phyloP scores from a whole-genome alignment of 2,113 vertebrate species.

The Sinocyclocheilus grahami region DNA sequence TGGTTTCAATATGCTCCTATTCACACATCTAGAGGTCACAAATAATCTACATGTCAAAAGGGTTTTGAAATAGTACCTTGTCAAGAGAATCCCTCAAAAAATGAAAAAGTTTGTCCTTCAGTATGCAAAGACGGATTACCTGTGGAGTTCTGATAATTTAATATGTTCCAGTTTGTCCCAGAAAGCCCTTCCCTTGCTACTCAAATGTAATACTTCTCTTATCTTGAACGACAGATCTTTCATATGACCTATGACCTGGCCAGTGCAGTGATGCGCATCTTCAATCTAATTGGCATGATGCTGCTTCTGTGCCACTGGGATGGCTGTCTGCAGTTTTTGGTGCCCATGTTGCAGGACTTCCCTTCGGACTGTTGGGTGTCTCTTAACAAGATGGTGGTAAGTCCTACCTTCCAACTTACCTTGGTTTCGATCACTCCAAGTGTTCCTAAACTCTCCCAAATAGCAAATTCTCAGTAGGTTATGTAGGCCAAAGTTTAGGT shows the following conservation, averaged over 20 bases:
- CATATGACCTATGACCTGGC: conserved; percentile 99
- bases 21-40: conserved; percentile 11
- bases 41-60: neutral
- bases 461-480: neutral
- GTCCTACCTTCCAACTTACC: conserved; percentile 52
- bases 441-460: neutral
- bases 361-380: conserved; percentile 96
- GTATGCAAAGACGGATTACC: neutral
- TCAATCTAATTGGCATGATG: conserved; percentile 98
- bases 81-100: neutral
- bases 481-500: neutral
- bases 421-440: neutral
- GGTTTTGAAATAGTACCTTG: neutral
- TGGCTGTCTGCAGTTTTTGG: conserved; percentile 95
- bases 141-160: neutral
- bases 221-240: conserved; percentile 83
- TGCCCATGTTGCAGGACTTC: conserved; percentile 98
- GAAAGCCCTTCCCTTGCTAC: neutral
- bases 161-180: neutral
- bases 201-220: conserved; percentile 2
- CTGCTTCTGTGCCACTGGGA: conserved; percentile 97
- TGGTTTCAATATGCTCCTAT: neutral
- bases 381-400: conserved; percentile 98
- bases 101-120: neutral
- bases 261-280: conserved; percentile 92